Evolutionary conservation across 2,888 invertebrate species (phyloP).

Genomic region (Ptilodon capucinus): DNA sequence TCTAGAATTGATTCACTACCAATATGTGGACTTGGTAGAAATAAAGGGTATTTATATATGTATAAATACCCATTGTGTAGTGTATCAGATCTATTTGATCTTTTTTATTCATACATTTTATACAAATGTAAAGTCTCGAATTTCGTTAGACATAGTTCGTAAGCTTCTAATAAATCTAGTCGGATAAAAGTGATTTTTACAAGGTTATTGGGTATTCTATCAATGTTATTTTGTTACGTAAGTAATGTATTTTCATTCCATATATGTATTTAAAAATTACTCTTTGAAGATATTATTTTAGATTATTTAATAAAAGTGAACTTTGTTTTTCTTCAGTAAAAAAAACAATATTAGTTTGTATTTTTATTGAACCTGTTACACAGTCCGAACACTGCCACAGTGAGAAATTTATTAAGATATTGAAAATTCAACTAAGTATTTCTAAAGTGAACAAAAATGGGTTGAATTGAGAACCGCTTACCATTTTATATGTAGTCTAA

Average conservation of each 20-base stretch:
- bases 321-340: conserved; percentile 1
- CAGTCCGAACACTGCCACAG: too few species aligned
- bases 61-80: not conserved
- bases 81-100: not conserved
- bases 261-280: conserved; percentile 7
- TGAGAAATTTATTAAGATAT: too few species aligned
- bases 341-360: too few species aligned
- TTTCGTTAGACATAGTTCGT: conserved; percentile 18
- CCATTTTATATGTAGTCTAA: too few species aligned
- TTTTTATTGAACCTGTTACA: too few species aligned
- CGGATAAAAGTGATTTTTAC: conserved; percentile 32
- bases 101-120: conserved; percentile 30
- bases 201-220: conserved; percentile 44
- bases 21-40: conserved; percentile 16
- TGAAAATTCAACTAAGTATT: too few species aligned
- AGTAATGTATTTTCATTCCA: conserved; percentile 21
- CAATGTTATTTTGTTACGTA: conserved; percentile 18
- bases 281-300: conserved; percentile 5
- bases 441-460: too few species aligned
- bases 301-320: not conserved
- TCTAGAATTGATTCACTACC: not conserved
- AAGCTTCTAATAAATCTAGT: conserved; percentile 35
- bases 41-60: too few species aligned
- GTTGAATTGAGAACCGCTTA: too few species aligned
- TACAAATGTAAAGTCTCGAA: conserved; percentile 16